These are phyloP conservation scores for Drosophila ustulata DNA, from an alignment of 2,888 invertebrate genomes.

Conservation along the genomic window DNA sequence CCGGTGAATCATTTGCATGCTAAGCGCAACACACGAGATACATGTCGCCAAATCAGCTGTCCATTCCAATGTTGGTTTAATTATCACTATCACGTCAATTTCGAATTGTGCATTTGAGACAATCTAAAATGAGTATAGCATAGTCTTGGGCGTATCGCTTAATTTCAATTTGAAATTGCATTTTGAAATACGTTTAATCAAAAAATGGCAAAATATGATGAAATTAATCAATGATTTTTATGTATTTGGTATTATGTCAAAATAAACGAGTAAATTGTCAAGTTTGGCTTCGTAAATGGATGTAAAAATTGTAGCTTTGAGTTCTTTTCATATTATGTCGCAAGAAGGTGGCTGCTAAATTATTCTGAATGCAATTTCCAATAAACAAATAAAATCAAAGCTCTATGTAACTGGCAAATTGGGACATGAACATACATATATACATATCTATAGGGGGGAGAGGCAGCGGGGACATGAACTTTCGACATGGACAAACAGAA, in stretches of 20 bases:
- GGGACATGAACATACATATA: slow-evolving; percentile 38
- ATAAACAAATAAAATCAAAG: slow-evolving; percentile 82
- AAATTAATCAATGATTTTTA: too few species aligned
- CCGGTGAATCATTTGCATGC: slow-evolving; percentile 21
- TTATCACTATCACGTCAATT: not conserved
- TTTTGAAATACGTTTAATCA: not conserved
- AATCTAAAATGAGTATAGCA: not conserved
- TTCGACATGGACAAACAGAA: slow-evolving; percentile 54
- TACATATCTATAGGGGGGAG: not conserved
- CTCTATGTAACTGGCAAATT: slow-evolving; percentile 61
- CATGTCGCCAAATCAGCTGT: slow-evolving; percentile 18
- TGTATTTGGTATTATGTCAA: not conserved
- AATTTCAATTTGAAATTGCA: not conserved
- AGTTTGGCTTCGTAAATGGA: slow-evolving; percentile 25
- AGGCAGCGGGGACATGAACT: slow-evolving; percentile 19
- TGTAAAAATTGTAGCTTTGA: slow-evolving; percentile 19
- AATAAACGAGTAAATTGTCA: not conserved
- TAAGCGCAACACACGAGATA: slow-evolving; percentile 15
- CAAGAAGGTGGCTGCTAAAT: slow-evolving; percentile 54
- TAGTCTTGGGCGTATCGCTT: not conserved
- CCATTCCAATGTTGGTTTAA: slow-evolving; percentile 7
- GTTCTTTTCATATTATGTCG: slow-evolving; percentile 4
- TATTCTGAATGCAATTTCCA: slow-evolving; percentile 80
- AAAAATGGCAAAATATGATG: too few species aligned
- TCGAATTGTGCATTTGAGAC: not conserved